phyloP scores from a whole-genome alignment of 2,797 vertebrate species.

The Nannoperca australis region DNA sequence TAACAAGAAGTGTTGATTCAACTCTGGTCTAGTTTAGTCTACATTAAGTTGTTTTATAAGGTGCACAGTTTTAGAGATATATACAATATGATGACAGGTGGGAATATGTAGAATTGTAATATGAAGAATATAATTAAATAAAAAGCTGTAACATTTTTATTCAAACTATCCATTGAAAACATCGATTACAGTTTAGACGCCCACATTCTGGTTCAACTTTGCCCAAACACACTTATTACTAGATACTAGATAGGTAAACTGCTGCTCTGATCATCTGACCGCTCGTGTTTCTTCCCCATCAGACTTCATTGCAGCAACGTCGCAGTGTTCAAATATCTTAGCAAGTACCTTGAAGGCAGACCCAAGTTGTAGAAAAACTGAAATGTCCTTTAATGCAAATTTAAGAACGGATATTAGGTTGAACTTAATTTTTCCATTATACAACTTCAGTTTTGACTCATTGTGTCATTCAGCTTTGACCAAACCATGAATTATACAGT shows the following conservation, averaged over 20 bases:
- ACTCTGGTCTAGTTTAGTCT: neutral
- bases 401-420: neutral
- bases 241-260: neutral
- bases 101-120: neutral
- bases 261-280: neutral
- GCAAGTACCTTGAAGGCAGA: neutral
- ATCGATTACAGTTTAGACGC: neutral
- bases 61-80: neutral
- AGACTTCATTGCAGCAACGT: neutral
- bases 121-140: neutral
- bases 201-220: neutral
- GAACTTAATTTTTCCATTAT: neutral
- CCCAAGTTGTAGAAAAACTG: neutral
- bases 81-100: neutral
- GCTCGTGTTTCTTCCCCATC: neutral
- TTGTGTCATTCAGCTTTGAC: conserved; percentile 45
- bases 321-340: neutral
- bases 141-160: too few relatives aligned
- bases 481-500: conserved; percentile 64
- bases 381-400: neutral
- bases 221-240: neutral
- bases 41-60: neutral
- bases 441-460: neutral
- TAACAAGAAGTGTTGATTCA: neutral
- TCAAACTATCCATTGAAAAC: too few relatives aligned